phyloP scores from a whole-genome alignment of 2,888 invertebrate genomes.

The Torymus auratus region DNA sequence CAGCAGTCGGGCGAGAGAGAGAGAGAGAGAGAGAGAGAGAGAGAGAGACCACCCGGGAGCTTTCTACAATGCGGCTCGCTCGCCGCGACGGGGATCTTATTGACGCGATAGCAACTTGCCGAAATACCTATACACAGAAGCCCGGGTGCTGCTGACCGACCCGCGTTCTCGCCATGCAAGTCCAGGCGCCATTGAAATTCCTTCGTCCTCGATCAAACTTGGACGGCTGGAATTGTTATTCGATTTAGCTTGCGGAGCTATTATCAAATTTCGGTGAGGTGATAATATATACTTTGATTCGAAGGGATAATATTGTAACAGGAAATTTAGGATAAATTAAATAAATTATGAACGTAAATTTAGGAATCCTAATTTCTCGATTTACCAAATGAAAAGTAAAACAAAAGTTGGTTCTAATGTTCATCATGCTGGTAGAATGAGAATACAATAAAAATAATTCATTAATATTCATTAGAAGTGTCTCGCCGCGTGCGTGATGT shows the following conservation, averaged over 20 bases:
- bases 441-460: too few species aligned
- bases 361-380: too few species aligned
- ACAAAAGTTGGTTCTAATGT: too few species aligned
- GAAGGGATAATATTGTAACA: too few species aligned
- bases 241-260: not conserved
- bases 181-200: not conserved
- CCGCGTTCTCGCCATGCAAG: not conserved
- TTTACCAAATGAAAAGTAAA: too few species aligned
- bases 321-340: too few species aligned
- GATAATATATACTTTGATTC: not conserved
- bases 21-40: slow-evolving; percentile 23
- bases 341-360: too few species aligned
- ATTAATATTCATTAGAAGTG: too few species aligned
- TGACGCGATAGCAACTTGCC: slow-evolving; percentile 66
- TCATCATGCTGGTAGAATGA: too few species aligned
- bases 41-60: slow-evolving; percentile 72
- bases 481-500: too few species aligned
- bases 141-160: not conserved
- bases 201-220: slow-evolving; percentile 29
- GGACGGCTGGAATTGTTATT: not conserved
- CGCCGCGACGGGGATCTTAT: slow-evolving; percentile 70
- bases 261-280: not conserved
- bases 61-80: slow-evolving; percentile 61
- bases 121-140: slow-evolving; percentile 49
- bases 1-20: slow-evolving; percentile 38